phyloP scores from a whole-genome alignment of 2,888 invertebrate species.

The Bellardia pandia region DNA sequence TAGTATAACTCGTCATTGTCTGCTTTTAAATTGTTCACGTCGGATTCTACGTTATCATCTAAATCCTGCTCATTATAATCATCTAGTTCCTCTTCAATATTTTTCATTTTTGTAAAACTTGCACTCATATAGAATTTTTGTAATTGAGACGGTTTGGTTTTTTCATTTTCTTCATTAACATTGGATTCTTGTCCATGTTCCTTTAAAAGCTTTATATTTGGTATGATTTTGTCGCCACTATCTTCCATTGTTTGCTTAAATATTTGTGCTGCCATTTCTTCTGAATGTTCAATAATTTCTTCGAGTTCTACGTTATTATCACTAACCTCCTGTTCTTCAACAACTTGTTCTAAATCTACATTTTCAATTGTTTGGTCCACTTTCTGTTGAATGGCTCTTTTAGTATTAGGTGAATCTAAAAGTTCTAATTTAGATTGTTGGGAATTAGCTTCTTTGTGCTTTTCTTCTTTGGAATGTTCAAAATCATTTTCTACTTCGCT shows the following conservation, averaged over 20 bases:
- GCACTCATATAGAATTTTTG: constrained; percentile 19
- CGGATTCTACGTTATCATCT: background rate
- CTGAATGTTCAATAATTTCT: constrained; percentile 27
- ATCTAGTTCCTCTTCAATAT: background rate
- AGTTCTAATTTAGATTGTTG: too few species aligned
- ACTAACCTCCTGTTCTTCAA: background rate
- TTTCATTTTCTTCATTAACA: background rate
- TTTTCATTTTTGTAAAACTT: constrained; percentile 15
- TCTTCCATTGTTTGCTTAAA: background rate
- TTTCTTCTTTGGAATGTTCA: background rate
- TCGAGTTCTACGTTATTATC: background rate
- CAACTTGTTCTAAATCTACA: background rate
- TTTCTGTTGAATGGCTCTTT: background rate
- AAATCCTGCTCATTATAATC: background rate
- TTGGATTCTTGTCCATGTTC: background rate
- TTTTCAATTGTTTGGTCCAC: background rate
- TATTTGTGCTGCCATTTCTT: constrained; percentile 1
- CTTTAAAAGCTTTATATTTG: background rate
- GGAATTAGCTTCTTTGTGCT: background rate
- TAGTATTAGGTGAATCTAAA: too few species aligned
- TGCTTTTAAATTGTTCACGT: background rate
- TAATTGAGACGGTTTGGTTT: background rate
- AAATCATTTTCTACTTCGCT: background rate
- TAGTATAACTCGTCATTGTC: constrained; percentile 6
- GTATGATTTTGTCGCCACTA: background rate